Percentiles rank a stretch among this genome's conserved stretches.
Evolutionary conservation across 2,797 vertebrate species (phyloP).

Genomic region (Chaetophractus vellerosus): DNA sequence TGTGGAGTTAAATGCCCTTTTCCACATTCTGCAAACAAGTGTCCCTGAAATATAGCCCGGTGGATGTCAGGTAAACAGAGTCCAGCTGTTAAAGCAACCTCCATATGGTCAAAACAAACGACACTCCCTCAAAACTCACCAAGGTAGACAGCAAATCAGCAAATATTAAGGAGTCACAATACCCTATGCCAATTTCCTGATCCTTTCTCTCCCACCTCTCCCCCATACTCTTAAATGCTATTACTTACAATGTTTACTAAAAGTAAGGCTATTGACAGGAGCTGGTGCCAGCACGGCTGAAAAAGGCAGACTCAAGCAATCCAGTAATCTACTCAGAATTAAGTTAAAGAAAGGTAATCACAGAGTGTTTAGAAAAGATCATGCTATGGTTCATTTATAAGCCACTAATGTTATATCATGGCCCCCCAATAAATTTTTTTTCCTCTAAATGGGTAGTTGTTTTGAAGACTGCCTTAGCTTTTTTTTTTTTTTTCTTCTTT

Average conservation of each 20-base stretch:
- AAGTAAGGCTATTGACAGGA: neutral
- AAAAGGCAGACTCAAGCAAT: neutral
- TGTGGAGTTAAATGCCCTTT: neutral
- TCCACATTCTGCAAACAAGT: neutral
- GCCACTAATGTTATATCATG: neutral
- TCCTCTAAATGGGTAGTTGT: constrained; percentile 37
- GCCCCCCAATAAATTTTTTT: neutral
- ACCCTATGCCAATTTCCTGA: neutral
- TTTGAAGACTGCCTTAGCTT: too few relatives aligned
- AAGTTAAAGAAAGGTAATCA: constrained; percentile 13
- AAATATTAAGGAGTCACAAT: neutral
- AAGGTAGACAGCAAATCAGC: neutral
- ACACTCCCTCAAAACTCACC: neutral
- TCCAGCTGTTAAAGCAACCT: neutral
- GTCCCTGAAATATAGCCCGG: neutral
- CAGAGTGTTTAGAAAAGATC: constrained; percentile 1
- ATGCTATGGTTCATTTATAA: neutral
- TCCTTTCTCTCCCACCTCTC: neutral
- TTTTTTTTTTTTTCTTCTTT: too few relatives aligned
- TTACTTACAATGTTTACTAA: neutral
- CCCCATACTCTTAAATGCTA: neutral
- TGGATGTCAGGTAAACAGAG: neutral
- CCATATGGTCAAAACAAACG: neutral
- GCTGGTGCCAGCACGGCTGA: neutral
- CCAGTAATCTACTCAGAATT: constrained; percentile 14